A percentile compares a stretch with the other conserved stretches of the same genome.
Evolutionary conservation across 2,888 invertebrate species (phyloP).

Genomic region (Macaria notata): DNA sequence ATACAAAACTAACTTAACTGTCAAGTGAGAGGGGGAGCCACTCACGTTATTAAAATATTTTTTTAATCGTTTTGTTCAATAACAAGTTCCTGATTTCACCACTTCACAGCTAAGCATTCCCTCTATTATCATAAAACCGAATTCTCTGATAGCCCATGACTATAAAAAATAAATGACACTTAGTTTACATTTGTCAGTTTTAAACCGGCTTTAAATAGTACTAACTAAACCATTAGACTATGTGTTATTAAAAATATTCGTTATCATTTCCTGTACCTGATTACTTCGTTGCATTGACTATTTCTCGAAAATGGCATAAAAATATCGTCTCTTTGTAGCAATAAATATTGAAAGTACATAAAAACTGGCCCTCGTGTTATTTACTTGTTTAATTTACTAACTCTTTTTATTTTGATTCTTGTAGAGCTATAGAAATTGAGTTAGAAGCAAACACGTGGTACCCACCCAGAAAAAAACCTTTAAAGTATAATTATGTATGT

Average conservation of each 20-base stretch:
- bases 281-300: slow-evolving; percentile 64
- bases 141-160: slow-evolving; percentile 10
- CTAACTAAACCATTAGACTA: slow-evolving; percentile 58
- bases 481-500: slow-evolving; percentile 17
- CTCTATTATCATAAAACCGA: not conserved
- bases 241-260: slow-evolving; percentile 45
- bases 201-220: slow-evolving; percentile 51
- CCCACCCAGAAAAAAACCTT: slow-evolving; percentile 27
- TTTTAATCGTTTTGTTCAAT: not conserved
- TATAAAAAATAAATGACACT: slow-evolving; percentile 35
- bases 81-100: not conserved
- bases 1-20: no score
- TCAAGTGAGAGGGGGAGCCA: no score
- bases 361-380: slow-evolving; percentile 49
- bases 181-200: slow-evolving; percentile 44
- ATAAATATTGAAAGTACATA: slow-evolving; percentile 24
- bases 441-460: slow-evolving; percentile 1
- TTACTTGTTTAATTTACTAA: slow-evolving; percentile 11
- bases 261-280: slow-evolving; percentile 54
- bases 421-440: not conserved
- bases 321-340: slow-evolving; percentile 37
- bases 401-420: slow-evolving; percentile 6
- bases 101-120: no score
- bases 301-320: slow-evolving; percentile 41
- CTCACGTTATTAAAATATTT: no score